Evolutionary conservation across 2,113 vertebrate species (phyloP), one percentile per base, ranked within the genome.

Genomic region (Toxotes jaculatrix): DNA sequence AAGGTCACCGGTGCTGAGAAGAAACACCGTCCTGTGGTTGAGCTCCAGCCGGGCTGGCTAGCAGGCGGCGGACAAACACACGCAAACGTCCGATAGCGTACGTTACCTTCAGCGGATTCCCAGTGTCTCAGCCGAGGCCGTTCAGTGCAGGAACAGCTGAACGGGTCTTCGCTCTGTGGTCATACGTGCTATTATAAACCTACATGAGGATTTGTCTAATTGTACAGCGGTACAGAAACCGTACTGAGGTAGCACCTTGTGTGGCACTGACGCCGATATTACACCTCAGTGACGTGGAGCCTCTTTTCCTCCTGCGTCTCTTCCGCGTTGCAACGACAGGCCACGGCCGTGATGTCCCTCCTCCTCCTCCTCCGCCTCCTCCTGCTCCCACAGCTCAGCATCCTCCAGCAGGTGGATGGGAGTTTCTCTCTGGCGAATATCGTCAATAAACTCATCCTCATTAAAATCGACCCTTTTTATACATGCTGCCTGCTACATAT

Each of bases 281-380:
- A 88, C 94, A 93, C 94, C 90, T 93, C 90, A 75, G 90, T 95
- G 95, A 95, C 95, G 95, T 94, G 94, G 93, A 94, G 81, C 1
- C 69, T 80, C 83, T 57, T 79, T 88, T 79, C 78, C 76, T 79
- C 76, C 72, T 68, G 57, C 82, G 78, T 78, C 88, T 74, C 94
- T 95, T 94, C 93, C 93, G 94, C 85, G 87, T 93, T 92, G 80
- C 77, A 0, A 61, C 75, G 83, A 31, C 86, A 60, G 87, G 74
- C 69, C 65, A 72, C 64, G 45, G 62, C 77, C 70, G 82, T 90
- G 80, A 90, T 84, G 89, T 87, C 34, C 4, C 10, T 40, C 14
- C 70, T 47, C 61, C 68, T 60, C 74, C 63, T 57, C 65, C 42
- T 80, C 68, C 17, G 12, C 36, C 78, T 60, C 43, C 42, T 59